Evolutionary conservation across 1,140 invertebrate genomes (phyloP), one percentile per base, ranked within the genome.

Genomic region (Pogonognathellus flavescens): DNA sequence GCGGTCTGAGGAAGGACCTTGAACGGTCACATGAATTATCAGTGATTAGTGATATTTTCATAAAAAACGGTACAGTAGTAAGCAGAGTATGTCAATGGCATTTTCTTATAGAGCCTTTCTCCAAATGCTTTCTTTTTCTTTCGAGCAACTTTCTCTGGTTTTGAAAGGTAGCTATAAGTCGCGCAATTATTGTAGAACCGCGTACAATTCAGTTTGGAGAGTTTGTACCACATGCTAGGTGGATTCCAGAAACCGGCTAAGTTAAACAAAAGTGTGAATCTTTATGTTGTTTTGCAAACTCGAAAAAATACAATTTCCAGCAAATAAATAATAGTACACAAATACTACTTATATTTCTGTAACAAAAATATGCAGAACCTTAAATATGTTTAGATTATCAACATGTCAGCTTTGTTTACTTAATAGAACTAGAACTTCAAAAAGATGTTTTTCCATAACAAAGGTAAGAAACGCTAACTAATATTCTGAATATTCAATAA

Each of bases 341-440:
- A 59, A 59, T 59, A 59, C 16, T 41, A 41, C 31, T 41, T 62
- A 62, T n/a, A 9, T 18, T 62, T 20, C 16, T 62, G 59, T 62
- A 62, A 62, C 9, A 4, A 20, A n/a, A 62, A 18, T 9, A 62
- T 62, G 59, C n/a, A 20, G 59, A 55, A 13, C 10, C 8, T 62
- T 62, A 49, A 76, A 16, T 18, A 76, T 76, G 70, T n/a, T 76
- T 20, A 41, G 70, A n/a, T 16, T 76, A 1, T 76, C 70, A 49
- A 18, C 41, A 8, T 76, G 70, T 76, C 11, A 25, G 14, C 16
- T 76, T 4, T 76, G 70, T 76, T 76, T 50, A 16, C 70, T 76
- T 31, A 25, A 76, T 41, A 76, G 70, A 76, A 76, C 70, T n/a
- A 76, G 70, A 11, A 57, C 53, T 1, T n/a, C 53, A 13, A 76